These are phyloP conservation scores for Gambusia yucatana DNA, from an alignment of 2,797 vertebrate species.

Conservation along the genomic window DNA sequence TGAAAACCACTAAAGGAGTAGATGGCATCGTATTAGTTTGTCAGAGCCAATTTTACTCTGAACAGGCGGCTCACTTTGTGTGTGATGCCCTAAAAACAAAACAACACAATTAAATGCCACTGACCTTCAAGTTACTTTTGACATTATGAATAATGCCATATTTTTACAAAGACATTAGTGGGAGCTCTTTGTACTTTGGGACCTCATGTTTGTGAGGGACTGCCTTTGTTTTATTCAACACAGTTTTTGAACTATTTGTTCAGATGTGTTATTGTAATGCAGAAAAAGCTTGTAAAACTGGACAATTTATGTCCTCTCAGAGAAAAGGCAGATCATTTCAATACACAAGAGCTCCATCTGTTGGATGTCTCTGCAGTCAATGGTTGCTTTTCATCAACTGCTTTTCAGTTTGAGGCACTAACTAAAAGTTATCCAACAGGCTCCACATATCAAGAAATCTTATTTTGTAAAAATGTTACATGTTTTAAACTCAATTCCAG, in stretches of 20 bases:
- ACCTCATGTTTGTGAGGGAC: slow-evolving; percentile 2
- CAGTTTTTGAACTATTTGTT: background rate
- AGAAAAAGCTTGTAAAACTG: slow-evolving; percentile 15
- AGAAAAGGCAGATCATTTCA: slow-evolving; percentile 28
- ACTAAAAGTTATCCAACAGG: background rate
- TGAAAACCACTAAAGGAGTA: slow-evolving; percentile 55
- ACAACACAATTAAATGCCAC: slow-evolving; percentile 46
- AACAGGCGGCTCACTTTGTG: slow-evolving; percentile 36
- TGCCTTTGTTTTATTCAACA: slow-evolving; percentile 3
- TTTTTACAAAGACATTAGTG: slow-evolving; percentile 22
- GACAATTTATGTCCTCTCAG: slow-evolving; percentile 17
- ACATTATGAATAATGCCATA: slow-evolving; percentile 31
- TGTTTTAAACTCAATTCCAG: background rate
- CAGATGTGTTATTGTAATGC: slow-evolving; percentile 6
- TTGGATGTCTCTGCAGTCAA: slow-evolving; percentile 33
- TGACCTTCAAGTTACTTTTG: slow-evolving; percentile 56
- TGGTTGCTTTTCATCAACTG: slow-evolving; percentile 17
- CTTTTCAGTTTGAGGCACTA: slow-evolving; percentile 1
- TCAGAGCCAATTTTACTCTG: slow-evolving; percentile 49
- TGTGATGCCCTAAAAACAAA: slow-evolving; percentile 46
- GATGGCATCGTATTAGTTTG: slow-evolving; percentile 65
- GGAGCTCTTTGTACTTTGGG: slow-evolving; percentile 5
- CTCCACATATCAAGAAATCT: background rate
- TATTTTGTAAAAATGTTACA: background rate
- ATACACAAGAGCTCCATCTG: slow-evolving; percentile 49